Base-by-base conservation (phyloP, 30 jellyfish, hydroid and myxozoan species). In the Clytia hemisphaerica region DNA sequence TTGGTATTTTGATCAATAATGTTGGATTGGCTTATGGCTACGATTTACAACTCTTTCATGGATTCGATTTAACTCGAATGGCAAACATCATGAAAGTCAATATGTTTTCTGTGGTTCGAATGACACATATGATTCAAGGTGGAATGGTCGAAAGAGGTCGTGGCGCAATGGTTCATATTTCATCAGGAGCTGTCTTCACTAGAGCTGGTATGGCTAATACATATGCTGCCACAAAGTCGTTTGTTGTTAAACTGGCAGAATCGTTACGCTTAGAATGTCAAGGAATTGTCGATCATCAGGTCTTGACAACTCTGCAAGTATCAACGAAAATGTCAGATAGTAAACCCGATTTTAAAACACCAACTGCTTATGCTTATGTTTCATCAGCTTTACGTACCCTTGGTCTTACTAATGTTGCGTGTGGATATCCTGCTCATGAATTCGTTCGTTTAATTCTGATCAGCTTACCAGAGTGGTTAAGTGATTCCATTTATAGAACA, bases 1-100 rank as follows among this genome's bases (percentile, higher is more conserved):
- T 72, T 34, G 84, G 84, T 0, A 72, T 72, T 4, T 46, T 72
- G 21, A 64, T 72, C 32, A 72, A 72, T 30, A 72, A 72, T 55
- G 84, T 72, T 35, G 84, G 84, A 14, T 33, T 42, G 15, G 26
- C 34, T 12, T 51, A 72, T 53, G 78, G 61, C 19, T 19, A 37
- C 44, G 14, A 21, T 57, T n/a, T n/a, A n/a, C n/a, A n/a, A n/a
- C 9, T 32, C 6, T 34, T 16, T 36, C 72, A 65, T n/a, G 72
- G 42, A 19, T 65, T 67, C 42, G 78, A 65, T 2, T 32, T 65
- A 42, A 40, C 37, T 18, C 26, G 42, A 28, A 9, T 36, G 6
- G 21, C 37, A 35, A 67, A 65, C 28, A 37, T 65, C 42, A 25
- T 65, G 37, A 21, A n/a, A 10, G 33, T 40, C 34, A 65, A 65